Evolutionary conservation across 2,113 vertebrate genomes (phyloP).

Genomic region (Tyrannus savana): DNA sequence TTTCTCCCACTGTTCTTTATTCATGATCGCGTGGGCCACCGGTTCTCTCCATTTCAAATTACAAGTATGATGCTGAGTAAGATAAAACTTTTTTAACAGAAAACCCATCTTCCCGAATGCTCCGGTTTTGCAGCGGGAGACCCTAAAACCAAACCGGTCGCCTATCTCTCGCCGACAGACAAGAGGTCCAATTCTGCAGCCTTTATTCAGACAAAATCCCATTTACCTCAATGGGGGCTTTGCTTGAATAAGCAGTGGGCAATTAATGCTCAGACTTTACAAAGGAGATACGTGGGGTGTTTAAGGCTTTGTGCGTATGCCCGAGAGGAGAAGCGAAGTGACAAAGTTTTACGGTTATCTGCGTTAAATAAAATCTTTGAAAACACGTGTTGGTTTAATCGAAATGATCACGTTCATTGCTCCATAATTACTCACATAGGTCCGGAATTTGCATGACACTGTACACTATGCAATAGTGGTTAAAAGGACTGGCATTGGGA

Average conservation of each 20-base stretch:
- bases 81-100: conserved; percentile 55
- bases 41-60: conserved; percentile 53
- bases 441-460: conserved; percentile 56
- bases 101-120: conserved; percentile 17
- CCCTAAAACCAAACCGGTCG: neutral
- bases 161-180: conserved; percentile 39
- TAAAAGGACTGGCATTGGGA: conserved; percentile 55
- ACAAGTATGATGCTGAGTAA: conserved; percentile 45
- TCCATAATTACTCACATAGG: conserved; percentile 41
- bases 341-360: conserved; percentile 67
- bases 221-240: conserved; percentile 52
- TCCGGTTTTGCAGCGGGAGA: neutral
- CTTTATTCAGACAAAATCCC: conserved; percentile 57
- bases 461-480: neutral
- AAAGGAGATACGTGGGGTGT: conserved; percentile 54
- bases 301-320: conserved; percentile 52
- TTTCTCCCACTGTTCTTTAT: conserved; percentile 64
- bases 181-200: conserved; percentile 42
- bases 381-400: conserved; percentile 57
- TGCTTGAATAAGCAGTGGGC: conserved; percentile 58
- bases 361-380: conserved; percentile 54
- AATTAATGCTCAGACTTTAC: conserved; percentile 51
- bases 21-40: conserved; percentile 53
- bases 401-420: conserved; percentile 60
- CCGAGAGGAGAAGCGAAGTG: conserved; percentile 45